Evolutionary conservation across 1,140 invertebrate genomes (phyloP).

Genomic region (Eubasilissa regina): DNA sequence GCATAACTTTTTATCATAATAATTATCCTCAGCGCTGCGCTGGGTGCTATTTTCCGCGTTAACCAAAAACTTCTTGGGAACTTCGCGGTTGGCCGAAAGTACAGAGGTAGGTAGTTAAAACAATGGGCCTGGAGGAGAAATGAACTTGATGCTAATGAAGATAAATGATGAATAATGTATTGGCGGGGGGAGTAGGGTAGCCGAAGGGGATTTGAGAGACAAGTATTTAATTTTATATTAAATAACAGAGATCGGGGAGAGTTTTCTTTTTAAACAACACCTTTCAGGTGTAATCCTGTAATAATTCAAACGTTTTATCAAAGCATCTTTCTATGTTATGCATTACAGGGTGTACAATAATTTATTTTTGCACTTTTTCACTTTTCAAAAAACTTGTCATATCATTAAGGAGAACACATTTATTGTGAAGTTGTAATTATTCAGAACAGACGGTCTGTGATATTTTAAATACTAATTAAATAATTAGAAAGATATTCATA

Average conservation of each 20-base stretch:
- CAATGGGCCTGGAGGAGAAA: slow-evolving; percentile 50
- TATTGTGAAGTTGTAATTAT: too few relatives aligned
- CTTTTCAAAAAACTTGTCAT: too few relatives aligned
- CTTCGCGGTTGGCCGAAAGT: slow-evolving; percentile 32
- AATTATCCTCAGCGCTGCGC: background rate
- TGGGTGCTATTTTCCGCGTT: slow-evolving; percentile 7
- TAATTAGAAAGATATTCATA: too few relatives aligned
- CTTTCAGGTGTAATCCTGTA: too few relatives aligned
- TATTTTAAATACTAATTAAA: too few relatives aligned
- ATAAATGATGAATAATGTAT: slow-evolving; percentile 58
- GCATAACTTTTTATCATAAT: slow-evolving; percentile 42
- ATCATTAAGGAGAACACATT: too few relatives aligned
- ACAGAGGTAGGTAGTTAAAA: slow-evolving; percentile 36
- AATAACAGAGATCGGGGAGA: background rate
- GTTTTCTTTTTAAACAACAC: too few relatives aligned
- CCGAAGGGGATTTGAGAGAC: background rate
- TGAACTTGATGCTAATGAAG: slow-evolving; percentile 58
- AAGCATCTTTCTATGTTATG: too few relatives aligned
- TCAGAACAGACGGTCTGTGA: too few relatives aligned
- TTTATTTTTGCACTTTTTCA: too few relatives aligned
- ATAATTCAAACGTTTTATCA: too few relatives aligned
- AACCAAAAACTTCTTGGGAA: slow-evolving; percentile 17
- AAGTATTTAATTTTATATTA: background rate
- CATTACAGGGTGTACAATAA: too few relatives aligned
- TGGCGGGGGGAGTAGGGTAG: background rate